These are phyloP conservation scores for Gasteruption jaculator DNA, from an alignment of 2,888 invertebrate species.

Conservation along the genomic window DNA sequence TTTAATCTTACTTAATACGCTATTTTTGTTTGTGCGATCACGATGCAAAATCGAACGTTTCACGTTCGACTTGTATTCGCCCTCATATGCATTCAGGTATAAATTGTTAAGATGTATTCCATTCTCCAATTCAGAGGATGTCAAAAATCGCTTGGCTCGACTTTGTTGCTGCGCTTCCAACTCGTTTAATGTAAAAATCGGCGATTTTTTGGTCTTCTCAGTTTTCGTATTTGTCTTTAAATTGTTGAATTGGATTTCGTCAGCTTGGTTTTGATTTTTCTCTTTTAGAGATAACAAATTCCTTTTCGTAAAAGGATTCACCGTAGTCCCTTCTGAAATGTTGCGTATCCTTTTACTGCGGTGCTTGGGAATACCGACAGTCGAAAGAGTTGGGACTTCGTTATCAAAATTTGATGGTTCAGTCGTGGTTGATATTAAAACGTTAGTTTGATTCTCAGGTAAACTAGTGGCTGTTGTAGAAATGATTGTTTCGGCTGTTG, in stretches of 20 bases:
- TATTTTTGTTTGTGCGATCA: too few species aligned
- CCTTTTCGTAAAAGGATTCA: too few species aligned
- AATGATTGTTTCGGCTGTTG: too few species aligned
- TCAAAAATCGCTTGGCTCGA: slow-evolving; percentile 43
- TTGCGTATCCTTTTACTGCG: slow-evolving; percentile 46
- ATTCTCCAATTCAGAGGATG: slow-evolving; percentile 42
- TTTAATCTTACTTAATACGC: too few species aligned
- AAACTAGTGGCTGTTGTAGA: not conserved
- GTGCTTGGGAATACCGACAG: slow-evolving; percentile 40
- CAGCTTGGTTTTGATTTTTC: too few species aligned
- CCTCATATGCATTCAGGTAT: slow-evolving; percentile 46
- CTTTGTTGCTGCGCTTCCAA: slow-evolving; percentile 40
- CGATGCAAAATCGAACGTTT: slow-evolving; percentile 42
- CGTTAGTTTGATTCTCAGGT: slow-evolving; percentile 17
- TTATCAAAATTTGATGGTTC: not conserved
- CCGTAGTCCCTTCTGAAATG: slow-evolving; percentile 30
- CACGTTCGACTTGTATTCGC: slow-evolving; percentile 46
- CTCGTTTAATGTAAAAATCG: slow-evolving; percentile 35
- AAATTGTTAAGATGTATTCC: slow-evolving; percentile 47
- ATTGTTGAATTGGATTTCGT: too few species aligned
- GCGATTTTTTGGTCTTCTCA: too few species aligned
- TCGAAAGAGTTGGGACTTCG: too few species aligned
- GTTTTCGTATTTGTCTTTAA: too few species aligned
- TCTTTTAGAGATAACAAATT: slow-evolving; percentile 39
- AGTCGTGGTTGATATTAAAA: not conserved